Evolutionary conservation across 2,113 vertebrate species (phyloP).

Genomic region (Chelonoidis abingdonii): DNA sequence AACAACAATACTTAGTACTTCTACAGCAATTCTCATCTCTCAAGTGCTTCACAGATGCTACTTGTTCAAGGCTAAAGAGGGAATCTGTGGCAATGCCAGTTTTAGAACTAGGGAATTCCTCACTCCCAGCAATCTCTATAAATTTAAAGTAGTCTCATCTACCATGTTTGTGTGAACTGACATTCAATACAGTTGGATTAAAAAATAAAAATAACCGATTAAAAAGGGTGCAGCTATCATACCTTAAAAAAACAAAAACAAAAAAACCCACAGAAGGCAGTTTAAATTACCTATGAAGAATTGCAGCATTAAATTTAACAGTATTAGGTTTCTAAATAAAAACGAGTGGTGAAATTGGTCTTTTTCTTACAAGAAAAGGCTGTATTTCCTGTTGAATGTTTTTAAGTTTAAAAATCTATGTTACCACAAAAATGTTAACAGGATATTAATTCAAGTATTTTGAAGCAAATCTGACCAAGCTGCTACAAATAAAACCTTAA

Average conservation of each 20-base stretch:
- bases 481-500: neutral
- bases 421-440: neutral
- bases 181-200: neutral
- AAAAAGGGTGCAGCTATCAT: neutral
- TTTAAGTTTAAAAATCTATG: neutral
- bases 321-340: neutral
- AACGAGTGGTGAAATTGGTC: neutral
- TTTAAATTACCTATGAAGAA: neutral
- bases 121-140: neutral
- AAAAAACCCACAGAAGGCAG: neutral
- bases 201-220: neutral
- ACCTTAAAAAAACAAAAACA: neutral
- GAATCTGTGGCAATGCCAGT: neutral
- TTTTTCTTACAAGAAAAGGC: neutral
- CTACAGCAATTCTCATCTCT: neutral
- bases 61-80: neutral
- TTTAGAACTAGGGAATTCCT: neutral
- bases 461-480: neutral
- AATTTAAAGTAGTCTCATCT: neutral
- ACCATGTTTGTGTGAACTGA: neutral
- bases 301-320: neutral
- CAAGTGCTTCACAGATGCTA: neutral
- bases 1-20: neutral
- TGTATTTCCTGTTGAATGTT: neutral
- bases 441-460: neutral